phyloP scores from a whole-genome alignment of 2,113 vertebrate genomes.

The Columbina picui region DNA sequence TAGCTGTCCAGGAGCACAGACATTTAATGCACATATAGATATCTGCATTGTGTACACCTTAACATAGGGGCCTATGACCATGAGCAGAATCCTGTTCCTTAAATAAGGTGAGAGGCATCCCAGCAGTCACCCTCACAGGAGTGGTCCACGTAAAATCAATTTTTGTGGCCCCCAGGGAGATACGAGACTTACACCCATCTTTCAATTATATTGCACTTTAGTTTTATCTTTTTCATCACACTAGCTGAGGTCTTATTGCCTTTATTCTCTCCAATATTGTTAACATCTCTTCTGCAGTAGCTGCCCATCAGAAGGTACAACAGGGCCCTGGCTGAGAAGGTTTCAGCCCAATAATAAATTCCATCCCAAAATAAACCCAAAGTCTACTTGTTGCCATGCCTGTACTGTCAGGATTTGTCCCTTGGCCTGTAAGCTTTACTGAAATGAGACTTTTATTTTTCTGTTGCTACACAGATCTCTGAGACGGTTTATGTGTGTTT shows the following conservation, averaged over 20 bases:
- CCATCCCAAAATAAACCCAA: not conserved
- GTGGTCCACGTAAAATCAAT: not conserved
- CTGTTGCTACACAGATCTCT: not conserved
- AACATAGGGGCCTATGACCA: fast-evolving
- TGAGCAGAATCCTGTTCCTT: not conserved
- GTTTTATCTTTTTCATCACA: not conserved
- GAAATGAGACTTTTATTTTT: not conserved
- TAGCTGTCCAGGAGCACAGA: not conserved
- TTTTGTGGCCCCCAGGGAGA: not conserved
- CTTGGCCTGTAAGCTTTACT: not conserved
- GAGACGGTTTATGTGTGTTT: not conserved
- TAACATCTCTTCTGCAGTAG: not conserved
- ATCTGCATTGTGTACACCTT: not conserved
- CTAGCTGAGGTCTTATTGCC: not conserved
- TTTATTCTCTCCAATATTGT: not conserved
- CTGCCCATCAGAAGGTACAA: not conserved
- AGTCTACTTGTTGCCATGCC: not conserved
- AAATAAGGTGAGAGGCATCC: not conserved
- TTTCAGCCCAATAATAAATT: not conserved
- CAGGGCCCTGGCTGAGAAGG: not conserved
- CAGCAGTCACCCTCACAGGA: not conserved
- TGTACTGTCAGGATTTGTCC: not conserved
- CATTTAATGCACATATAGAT: fast-evolving
- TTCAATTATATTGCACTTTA: not conserved
- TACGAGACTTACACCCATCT: not conserved